Percentiles rank a stretch among this genome's conserved stretches.
These are phyloP conservation scores for Drosophila pectinifera DNA, from an alignment of 1,140 invertebrate species.

Conservation along the genomic window DNA sequence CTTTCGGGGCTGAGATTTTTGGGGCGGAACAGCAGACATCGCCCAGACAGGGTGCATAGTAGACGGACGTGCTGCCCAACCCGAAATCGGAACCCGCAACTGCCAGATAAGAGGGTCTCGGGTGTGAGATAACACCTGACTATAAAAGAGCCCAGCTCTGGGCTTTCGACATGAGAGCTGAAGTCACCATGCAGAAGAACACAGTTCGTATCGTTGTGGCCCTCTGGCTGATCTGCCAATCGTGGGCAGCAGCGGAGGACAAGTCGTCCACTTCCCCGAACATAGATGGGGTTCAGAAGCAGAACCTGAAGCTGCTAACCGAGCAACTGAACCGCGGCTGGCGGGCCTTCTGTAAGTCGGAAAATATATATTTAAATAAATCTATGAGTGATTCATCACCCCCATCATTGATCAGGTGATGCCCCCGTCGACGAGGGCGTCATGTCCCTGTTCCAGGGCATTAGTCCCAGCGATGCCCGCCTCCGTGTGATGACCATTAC, in stretches of 20 bases:
- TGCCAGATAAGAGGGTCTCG: conserved; percentile 34
- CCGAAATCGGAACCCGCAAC: conserved; percentile 32
- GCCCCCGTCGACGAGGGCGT: conserved; percentile 78
- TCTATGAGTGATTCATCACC: rapidly evolving
- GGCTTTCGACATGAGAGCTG: conserved; percentile 29
- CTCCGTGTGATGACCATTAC: conserved; percentile 76
- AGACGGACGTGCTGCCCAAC: conserved; percentile 32
- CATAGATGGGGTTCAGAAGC: conserved; percentile 63
- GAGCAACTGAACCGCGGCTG: conserved; percentile 70
- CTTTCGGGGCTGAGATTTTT: conserved; percentile 14
- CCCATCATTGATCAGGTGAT: conserved; percentile 47
- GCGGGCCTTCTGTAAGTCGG: conserved; percentile 77
- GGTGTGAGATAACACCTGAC: conserved; percentile 29
- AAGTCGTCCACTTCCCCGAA: not conserved
- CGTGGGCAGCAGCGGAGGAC: conserved; percentile 1
- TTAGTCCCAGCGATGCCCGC: conserved; percentile 75
- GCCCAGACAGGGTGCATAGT: conserved; percentile 35
- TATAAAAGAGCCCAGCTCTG: conserved; percentile 44
- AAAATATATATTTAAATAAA: not conserved
- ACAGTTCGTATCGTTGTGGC: conserved; percentile 22
- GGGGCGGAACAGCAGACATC: conserved; percentile 47
- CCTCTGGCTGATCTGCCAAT: conserved; percentile 24
- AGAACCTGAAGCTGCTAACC: conserved; percentile 66
- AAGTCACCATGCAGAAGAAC: conserved; percentile 20
- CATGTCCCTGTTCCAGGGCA: conserved; percentile 74